Evolutionary conservation across 2,113 vertebrate species (phyloP).

Genomic region (Motacilla tschutschensis): DNA sequence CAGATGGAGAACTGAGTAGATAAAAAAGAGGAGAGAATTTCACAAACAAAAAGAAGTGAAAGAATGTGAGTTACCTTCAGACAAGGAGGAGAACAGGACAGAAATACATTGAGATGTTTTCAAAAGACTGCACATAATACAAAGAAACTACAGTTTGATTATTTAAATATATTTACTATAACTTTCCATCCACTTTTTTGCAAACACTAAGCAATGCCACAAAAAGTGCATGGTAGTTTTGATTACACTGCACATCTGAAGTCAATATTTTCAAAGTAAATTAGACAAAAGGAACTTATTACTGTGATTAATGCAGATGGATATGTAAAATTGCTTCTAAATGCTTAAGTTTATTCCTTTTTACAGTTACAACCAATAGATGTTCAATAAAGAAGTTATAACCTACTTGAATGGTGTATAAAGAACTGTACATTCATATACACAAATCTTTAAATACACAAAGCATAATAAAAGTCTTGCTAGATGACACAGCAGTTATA

Average conservation of each 20-base stretch:
- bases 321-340: constrained; percentile 23
- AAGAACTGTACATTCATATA: constrained; percentile 35
- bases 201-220: neutral
- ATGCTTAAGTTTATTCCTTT: neutral
- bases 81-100: constrained; percentile 82
- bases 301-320: constrained; percentile 30
- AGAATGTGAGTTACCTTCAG: constrained; percentile 94
- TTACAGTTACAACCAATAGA: constrained; percentile 21
- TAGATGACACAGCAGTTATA: constrained; percentile 82
- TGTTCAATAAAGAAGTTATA: constrained; percentile 51
- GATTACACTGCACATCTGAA: constrained; percentile 17
- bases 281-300: constrained; percentile 36
- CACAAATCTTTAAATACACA: constrained; percentile 57
- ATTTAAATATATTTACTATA: constrained; percentile 65
- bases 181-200: constrained; percentile 23
- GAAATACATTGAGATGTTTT: constrained; percentile 77
- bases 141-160: constrained; percentile 75
- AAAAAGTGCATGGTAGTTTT: neutral
- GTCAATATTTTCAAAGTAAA: constrained; percentile 35
- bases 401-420: constrained; percentile 47
- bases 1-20: constrained; percentile 92
- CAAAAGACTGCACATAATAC: constrained; percentile 69
- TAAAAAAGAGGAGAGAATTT: constrained; percentile 80
- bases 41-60: constrained; percentile 88
- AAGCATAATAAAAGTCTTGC: constrained; percentile 71